Conservation (phyloP, 2,888 invertebrate genomes). For the Heliothis peltigera region DNA sequence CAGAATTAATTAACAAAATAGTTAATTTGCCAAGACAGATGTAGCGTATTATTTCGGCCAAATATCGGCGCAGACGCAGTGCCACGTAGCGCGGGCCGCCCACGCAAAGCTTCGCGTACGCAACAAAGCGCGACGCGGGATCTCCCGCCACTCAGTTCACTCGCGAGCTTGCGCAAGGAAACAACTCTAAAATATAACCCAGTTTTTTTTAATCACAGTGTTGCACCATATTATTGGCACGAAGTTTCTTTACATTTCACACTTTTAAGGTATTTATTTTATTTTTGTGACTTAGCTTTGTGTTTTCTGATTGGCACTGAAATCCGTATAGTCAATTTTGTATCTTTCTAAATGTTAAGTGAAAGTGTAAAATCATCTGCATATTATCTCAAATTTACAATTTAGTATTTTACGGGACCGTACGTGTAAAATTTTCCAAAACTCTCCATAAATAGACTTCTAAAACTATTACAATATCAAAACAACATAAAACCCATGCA, state of each 20-base stretch:
- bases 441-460: too few relatives aligned
- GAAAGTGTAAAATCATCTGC: background rate
- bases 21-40: constrained; percentile 84
- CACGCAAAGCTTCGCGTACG: constrained; percentile 80
- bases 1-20: constrained; percentile 75
- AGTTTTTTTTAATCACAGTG: constrained; percentile 41
- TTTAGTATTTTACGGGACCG: background rate
- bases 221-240: constrained; percentile 53
- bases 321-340: background rate
- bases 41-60: constrained; percentile 74
- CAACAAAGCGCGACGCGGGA: constrained; percentile 79
- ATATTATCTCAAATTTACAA: background rate
- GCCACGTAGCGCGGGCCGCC: constrained; percentile 67
- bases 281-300: constrained; percentile 19
- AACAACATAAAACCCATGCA: too few relatives aligned
- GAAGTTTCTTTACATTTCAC: constrained; percentile 57
- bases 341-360: background rate
- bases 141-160: constrained; percentile 77
- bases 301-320: background rate
- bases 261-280: constrained; percentile 67
- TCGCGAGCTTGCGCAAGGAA: constrained; percentile 79
- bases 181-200: constrained; percentile 71
- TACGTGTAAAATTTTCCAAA: background rate
- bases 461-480: too few relatives aligned
- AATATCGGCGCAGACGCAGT: constrained; percentile 75